phyloP scores from a whole-genome alignment of 2,113 vertebrate genomes.

The Burhinus oedicnemus region DNA sequence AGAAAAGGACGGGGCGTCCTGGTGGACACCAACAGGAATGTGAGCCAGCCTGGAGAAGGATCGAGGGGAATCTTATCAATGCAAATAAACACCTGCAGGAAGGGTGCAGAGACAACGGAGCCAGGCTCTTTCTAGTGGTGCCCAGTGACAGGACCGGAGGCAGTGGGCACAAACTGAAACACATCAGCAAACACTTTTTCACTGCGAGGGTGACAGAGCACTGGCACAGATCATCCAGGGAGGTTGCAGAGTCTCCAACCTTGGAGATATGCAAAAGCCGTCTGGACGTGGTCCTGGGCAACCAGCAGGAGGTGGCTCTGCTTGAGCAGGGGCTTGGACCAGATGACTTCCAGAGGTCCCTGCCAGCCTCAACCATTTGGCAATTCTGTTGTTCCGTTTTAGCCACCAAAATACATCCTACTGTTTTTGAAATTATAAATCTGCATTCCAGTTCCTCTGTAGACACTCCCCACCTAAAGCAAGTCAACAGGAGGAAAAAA shows the following conservation, averaged over 20 bases:
- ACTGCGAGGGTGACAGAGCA: background rate
- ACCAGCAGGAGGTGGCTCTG: background rate
- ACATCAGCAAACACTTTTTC: background rate
- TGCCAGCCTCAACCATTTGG: background rate
- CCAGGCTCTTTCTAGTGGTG: background rate
- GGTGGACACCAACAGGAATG: background rate
- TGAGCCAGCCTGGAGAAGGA: background rate
- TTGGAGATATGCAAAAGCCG: background rate
- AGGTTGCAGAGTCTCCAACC: rapidly evolving
- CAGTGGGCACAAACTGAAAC: background rate
- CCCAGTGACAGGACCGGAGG: background rate
- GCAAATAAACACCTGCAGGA: background rate
- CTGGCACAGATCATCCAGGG: background rate
- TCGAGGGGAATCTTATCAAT: rapidly evolving
- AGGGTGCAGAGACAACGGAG: background rate
- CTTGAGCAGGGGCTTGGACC: background rate
- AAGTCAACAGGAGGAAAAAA: background rate
- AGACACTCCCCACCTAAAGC: background rate
- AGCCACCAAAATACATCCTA: background rate
- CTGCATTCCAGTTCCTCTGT: background rate
- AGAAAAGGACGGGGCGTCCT: too few relatives aligned
- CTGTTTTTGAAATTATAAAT: background rate
- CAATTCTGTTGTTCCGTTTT: background rate
- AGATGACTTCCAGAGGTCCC: background rate
- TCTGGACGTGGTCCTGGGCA: background rate